Base-by-base conservation (phyloP, 1,140 invertebrate genomes). In the Drosophila baimaii region DNA sequence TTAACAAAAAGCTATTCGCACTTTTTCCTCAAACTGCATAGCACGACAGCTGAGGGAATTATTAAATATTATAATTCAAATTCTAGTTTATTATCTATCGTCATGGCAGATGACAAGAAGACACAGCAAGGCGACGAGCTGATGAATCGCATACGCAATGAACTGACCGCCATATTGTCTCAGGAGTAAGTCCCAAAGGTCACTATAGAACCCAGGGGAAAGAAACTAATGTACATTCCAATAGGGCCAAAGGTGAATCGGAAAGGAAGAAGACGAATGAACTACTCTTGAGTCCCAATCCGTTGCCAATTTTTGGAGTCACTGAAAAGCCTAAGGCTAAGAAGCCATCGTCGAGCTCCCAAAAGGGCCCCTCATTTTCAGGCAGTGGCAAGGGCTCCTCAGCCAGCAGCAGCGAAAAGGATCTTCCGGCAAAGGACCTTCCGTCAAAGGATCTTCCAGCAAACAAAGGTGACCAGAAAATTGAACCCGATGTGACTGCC, bases 101-200 rank as follows among this genome's bases (percentile, higher is more conserved):
- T 12, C 7, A 49, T 71, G 15, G 73, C 56, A n/a, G 73, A 62
- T 58, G 76, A 72, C 10, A 85, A 81, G n/a, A 65, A 74, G 2
- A 66, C 31, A n/a, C 51, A 75, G 25, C 33, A 59, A n/a, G 76
- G 47, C 52, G 73, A 90, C 58, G 81, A 72, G 12, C 37, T 91
- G n/a, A 68, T 90, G 7, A 75, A 62, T 61, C 73, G 77, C 17
- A 90, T 91, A 51, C 71, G 86, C 17, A 62, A 70, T 17, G 86
- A 91, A 58, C 25, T 91, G 29, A 79, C 74, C 12, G 77, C 81
- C 19, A 91, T 90, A 57, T 29, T 91, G 8, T 57, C 49, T 5
- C 75, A 90, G 15, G 69, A 62, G 90, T 91, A 52, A 75, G 80
- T 80, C 27, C 3, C 2, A 31, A 21, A 10, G 8, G 4, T 5